These are phyloP conservation scores for Ceratina australensis DNA, from an alignment of 1,140 invertebrate species.

Conservation along the genomic window DNA sequence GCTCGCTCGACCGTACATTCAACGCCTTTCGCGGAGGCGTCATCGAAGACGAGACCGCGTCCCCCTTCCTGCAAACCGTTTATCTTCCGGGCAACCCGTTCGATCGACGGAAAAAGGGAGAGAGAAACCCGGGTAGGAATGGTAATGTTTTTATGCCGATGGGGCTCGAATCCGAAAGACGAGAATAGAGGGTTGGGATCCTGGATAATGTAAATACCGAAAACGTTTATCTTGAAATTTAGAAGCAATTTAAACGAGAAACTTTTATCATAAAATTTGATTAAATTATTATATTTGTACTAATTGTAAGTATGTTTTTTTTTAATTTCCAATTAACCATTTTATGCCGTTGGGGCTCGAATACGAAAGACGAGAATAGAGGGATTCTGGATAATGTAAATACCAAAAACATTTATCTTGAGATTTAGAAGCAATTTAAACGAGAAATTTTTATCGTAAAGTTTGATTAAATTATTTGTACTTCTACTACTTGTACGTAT, in stretches of 20 bases:
- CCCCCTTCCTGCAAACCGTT: constrained; percentile 8
- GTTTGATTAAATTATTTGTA: no score
- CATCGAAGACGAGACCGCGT: neutral
- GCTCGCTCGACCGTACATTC: constrained; percentile 8
- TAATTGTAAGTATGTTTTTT: no score
- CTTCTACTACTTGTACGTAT: no score
- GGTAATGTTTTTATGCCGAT: constrained; percentile 33
- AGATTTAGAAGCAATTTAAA: no score
- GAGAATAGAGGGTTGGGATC: neutral
- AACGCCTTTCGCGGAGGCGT: neutral
- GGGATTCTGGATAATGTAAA: neutral
- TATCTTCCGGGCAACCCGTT: constrained; percentile 15
- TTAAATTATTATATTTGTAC: no score
- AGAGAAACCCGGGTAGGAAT: neutral
- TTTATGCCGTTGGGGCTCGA: constrained; percentile 2
- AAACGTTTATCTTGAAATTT: neutral
- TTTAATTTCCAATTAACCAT: no score
- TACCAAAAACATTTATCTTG: neutral
- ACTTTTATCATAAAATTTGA: no score
- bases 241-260: no score
- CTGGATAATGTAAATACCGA: neutral
- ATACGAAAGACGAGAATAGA: neutral
- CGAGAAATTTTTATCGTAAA: no score
- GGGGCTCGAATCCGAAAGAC: neutral
- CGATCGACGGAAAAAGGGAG: neutral